Conservation (phyloP, 2,888 invertebrate genomes). For the Seira ritae region DNA sequence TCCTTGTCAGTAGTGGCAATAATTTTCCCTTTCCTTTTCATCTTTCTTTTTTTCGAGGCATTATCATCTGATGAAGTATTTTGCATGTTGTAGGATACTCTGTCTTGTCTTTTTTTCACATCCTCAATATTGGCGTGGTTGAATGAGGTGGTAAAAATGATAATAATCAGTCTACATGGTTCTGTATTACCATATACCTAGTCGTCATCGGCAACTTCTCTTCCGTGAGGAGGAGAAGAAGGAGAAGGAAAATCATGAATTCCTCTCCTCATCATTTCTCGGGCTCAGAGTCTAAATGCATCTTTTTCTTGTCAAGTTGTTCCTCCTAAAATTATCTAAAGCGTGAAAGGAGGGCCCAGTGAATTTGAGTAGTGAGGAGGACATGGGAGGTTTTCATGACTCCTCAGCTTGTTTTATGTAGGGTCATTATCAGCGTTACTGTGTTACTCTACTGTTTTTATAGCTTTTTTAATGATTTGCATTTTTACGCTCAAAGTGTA, state of each 20-base stretch:
- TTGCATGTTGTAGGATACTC: no score
- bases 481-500: not conserved
- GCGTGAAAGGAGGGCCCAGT: no score
- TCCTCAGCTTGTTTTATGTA: not conserved
- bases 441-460: not conserved
- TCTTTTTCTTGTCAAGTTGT: not conserved
- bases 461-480: not conserved
- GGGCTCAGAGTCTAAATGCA: not conserved
- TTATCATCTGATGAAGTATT: not conserved
- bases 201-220: no score
- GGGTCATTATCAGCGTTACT: not conserved
- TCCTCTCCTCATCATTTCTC: no score
- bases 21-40: not conserved
- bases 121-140: not conserved
- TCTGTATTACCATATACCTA: no score
- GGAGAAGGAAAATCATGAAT: no score
- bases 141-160: conserved; percentile 8
- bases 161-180: not conserved
- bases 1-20: no score
- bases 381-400: not conserved
- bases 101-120: not conserved
- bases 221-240: no score
- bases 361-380: no score
- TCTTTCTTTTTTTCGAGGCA: not conserved
- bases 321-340: not conserved